Evolutionary conservation across 1,140 invertebrate species (phyloP), one percentile per base, ranked within the genome.

Genomic region (Bombus sibiricus): DNA sequence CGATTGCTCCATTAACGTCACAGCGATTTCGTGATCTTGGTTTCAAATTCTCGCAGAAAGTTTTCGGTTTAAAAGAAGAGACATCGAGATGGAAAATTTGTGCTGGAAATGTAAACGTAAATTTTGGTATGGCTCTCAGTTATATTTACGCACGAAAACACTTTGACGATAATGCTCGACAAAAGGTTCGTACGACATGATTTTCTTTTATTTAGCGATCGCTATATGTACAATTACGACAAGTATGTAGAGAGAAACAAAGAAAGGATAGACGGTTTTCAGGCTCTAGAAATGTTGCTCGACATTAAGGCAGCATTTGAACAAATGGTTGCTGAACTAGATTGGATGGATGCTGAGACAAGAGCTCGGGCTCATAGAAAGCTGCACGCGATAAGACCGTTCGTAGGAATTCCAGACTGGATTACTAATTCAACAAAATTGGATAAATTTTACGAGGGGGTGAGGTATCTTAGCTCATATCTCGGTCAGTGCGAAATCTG

Each of bases 301-400:
- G 97, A 98, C 90, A 97, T 98, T 3, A 96, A 96, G 76, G 93
- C 95, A 6, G 96, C 97, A 4, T 98, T 98, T 93, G 96, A 97
- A 62, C 96, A 97, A 59, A 96, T 97, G 76, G 96, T 98, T 0
- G 91, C 95, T 1, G 95, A 96, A 86, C 94, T 97, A 22, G 95
- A 97, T 25, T 98, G 98, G 98, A 98, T 98, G 97, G 97, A 98
- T 92, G 94, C 95, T 3, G 95, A 95, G 39, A 98, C 98, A 18
- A 96, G 96, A 82, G 92, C 94, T 78, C 95, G 95, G 86, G 97
- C 97, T 2, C 95, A 97, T 59, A 94, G 92, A 81, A 97, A 97
- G 92, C 94, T 97, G 41, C 93, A 96, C 81, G 96, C 96, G 41
- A 97, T 97, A 92, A 95, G 97, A 86, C 96, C 96, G 83, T 97